phyloP scores from a whole-genome alignment of 2,888 invertebrate species.

The Ennomos fuscantarius region DNA sequence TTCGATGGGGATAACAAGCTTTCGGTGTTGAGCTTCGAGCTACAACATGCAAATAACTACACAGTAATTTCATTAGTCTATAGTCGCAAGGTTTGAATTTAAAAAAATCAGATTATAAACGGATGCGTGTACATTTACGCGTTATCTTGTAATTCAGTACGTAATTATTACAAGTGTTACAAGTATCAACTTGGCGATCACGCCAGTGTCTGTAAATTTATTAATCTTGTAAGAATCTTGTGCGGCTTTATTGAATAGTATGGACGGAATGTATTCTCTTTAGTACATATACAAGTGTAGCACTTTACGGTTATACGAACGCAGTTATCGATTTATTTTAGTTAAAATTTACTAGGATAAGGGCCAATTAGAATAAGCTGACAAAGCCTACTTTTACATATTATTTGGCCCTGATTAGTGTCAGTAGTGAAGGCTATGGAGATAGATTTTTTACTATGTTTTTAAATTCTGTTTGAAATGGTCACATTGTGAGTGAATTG shows the following conservation, averaged over 20 bases:
- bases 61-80: slow-evolving; percentile 2
- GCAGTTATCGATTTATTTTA: slow-evolving; percentile 55
- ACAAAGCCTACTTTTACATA: slow-evolving; percentile 56
- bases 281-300: slow-evolving; percentile 4
- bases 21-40: slow-evolving; percentile 23
- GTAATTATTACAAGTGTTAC: too few species aligned
- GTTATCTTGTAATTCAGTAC: too few species aligned
- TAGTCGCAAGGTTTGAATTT: too few species aligned
- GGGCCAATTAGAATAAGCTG: slow-evolving; percentile 64
- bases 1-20: slow-evolving; percentile 6
- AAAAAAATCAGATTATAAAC: too few species aligned
- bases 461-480: slow-evolving; percentile 28
- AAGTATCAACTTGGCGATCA: too few species aligned
- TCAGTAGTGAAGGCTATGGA: slow-evolving; percentile 47
- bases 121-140: too few species aligned
- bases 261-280: slow-evolving; percentile 7
- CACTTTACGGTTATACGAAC: slow-evolving; percentile 26
- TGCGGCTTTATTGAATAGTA: slow-evolving; percentile 1
- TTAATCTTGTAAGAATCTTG: slow-evolving; percentile 3
- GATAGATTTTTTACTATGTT: slow-evolving; percentile 42
- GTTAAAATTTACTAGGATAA: slow-evolving; percentile 74
- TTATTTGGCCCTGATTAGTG: slow-evolving; percentile 51
- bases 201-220: too few species aligned
- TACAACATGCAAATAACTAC: slow-evolving; percentile 12
- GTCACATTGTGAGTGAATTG: slow-evolving; percentile 42